These are phyloP conservation scores for Polypterus senegalus DNA, from an alignment of 2,113 vertebrate species.

Conservation along the genomic window DNA sequence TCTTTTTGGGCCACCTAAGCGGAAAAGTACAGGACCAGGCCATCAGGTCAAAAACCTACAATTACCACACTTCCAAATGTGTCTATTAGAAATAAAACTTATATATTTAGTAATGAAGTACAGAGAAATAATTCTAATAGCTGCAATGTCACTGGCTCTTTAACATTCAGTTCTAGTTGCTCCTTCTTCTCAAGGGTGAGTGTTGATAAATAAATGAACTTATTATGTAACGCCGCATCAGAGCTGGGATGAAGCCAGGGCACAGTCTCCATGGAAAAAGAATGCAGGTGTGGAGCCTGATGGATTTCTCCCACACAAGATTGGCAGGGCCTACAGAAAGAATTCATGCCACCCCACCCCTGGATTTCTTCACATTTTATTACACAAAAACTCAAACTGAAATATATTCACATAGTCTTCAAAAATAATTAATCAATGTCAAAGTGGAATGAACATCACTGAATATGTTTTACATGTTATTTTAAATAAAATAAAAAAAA, in stretches of 20 bases:
- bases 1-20: constrained; percentile 71
- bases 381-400: no score
- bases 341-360: no score
- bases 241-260: constrained; percentile 36
- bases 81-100: constrained; percentile 48
- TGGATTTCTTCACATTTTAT: no score
- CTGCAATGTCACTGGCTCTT: constrained; percentile 41
- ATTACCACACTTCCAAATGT: constrained; percentile 72
- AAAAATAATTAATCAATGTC: no score
- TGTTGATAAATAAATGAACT: constrained; percentile 63
- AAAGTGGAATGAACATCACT: no score
- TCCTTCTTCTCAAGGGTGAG: constrained; percentile 47
- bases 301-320: no score
- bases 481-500: no score
- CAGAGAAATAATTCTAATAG: constrained; percentile 47
- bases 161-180: constrained; percentile 46
- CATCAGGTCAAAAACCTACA: constrained; percentile 36
- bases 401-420: no score
- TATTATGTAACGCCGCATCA: constrained; percentile 50
- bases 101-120: constrained; percentile 34
- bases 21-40: constrained; percentile 48
- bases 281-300: no score
- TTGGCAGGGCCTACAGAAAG: no score
- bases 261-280: neutral
- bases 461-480: no score